Conservation (phyloP, 1,140 invertebrate species). For the Venustaconcha ellipsiformis region DNA sequence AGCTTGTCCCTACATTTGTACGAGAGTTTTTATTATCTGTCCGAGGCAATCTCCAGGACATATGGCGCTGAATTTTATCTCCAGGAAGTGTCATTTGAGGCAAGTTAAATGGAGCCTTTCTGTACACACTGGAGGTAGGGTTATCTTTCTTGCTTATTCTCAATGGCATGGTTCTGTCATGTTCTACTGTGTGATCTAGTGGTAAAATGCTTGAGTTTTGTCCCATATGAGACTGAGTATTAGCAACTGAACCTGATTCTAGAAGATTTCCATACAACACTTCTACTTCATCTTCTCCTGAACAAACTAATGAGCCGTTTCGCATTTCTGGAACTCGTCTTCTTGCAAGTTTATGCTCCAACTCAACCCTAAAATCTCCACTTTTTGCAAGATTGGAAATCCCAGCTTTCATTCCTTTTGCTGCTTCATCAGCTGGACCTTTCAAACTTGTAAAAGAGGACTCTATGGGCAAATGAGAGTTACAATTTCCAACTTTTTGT, state of each 20-base stretch:
- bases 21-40: constrained; percentile 3
- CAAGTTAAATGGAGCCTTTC: no score
- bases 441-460: no score
- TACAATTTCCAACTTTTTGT: no score
- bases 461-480: no score
- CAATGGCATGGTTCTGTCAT: not conserved
- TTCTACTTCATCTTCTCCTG: constrained; percentile 16
- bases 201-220: not conserved
- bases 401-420: no score
- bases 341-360: constrained; percentile 16
- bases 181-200: not conserved
- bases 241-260: constrained; percentile 9
- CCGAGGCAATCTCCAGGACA: not conserved
- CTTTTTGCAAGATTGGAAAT: not conserved
- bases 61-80: no score
- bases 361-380: constrained; percentile 12
- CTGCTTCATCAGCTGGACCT: no score
- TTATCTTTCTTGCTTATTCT: not conserved
- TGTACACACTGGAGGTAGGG: no score
- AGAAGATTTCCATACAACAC: constrained; percentile 17
- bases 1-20: constrained; percentile 17
- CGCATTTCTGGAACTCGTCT: constrained; percentile 16
- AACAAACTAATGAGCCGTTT: not conserved
- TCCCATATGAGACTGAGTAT: not conserved
- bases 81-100: no score